Evolutionary conservation across 23 tunicate genomes (phyloP).

Genomic region (Corella eumyota): DNA sequence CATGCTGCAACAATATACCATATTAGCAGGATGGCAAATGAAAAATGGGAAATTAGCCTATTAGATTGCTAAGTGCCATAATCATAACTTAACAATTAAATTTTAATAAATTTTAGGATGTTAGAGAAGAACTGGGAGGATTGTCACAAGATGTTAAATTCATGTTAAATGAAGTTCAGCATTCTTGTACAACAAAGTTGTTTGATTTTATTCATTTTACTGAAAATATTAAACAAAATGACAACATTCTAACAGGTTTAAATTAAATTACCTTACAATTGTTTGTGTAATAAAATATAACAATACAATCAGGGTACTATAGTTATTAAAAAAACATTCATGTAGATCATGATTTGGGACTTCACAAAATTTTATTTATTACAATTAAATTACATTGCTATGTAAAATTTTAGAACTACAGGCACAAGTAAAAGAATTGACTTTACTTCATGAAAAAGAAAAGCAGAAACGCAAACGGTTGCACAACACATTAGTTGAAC

Average conservation of each 20-base stretch:
- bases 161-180: slow-evolving; percentile 22
- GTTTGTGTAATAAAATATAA: no score
- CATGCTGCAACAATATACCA: no score
- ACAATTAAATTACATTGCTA: neutral
- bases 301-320: no score
- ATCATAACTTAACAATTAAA: no score
- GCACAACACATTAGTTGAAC: slow-evolving; percentile 44
- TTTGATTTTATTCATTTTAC: no score
- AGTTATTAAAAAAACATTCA: neutral
- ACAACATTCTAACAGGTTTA: no score
- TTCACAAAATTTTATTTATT: neutral
- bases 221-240: no score
- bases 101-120: no score
- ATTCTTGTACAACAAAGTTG: neutral
- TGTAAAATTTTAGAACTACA: neutral
- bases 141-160: slow-evolving; percentile 14
- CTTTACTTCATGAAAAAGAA: slow-evolving; percentile 13
- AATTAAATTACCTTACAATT: no score
- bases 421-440: slow-evolving; percentile 4
- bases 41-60: no score
- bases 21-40: no score
- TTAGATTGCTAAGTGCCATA: no score
- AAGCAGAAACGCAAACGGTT: slow-evolving; percentile 31
- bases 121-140: slow-evolving; percentile 10
- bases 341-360: neutral